Conservation (phyloP, 2,113 vertebrate species). For the Pogonocichla stellata region DNA sequence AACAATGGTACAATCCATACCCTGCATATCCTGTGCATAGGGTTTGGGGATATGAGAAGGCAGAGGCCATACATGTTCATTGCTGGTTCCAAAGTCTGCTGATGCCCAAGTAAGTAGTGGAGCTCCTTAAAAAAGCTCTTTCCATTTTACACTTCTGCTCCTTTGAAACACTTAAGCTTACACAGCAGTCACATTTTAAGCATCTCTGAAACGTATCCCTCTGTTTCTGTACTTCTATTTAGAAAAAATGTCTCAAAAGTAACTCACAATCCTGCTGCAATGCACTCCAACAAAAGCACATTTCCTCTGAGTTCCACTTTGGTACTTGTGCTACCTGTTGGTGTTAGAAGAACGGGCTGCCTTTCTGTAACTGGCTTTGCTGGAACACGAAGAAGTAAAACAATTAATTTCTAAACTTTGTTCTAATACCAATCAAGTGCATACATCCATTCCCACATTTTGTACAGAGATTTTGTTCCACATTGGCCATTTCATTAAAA, state of each 20-base stretch:
- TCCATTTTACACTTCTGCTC: neutral
- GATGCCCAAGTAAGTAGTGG: neutral
- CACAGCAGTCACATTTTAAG: neutral
- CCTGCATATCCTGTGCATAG: neutral
- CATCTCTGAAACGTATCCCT: neutral
- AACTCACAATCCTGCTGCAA: conserved; percentile 96
- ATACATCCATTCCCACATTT: neutral
- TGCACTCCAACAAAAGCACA: conserved; percentile 90
- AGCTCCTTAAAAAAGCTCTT: neutral
- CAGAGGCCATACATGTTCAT: neutral
- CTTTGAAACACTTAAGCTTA: neutral
- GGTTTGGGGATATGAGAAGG: neutral
- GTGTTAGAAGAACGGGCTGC: conserved; percentile 85
- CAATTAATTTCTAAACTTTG: neutral
- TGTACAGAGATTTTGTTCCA: neutral
- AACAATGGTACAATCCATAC: neutral
- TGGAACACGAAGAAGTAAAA: conserved; percentile 61
- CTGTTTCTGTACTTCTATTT: neutral
- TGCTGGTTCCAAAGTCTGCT: neutral
- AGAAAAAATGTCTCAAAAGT: neutral
- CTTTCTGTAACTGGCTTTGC: conserved; percentile 84
- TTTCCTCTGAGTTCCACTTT: conserved; percentile 91
- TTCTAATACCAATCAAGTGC: neutral
- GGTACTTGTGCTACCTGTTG: conserved; percentile 81
- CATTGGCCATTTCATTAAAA: neutral